phyloP scores from a whole-genome alignment of 2,113 vertebrate genomes.

The Ahaetulla prasina region DNA sequence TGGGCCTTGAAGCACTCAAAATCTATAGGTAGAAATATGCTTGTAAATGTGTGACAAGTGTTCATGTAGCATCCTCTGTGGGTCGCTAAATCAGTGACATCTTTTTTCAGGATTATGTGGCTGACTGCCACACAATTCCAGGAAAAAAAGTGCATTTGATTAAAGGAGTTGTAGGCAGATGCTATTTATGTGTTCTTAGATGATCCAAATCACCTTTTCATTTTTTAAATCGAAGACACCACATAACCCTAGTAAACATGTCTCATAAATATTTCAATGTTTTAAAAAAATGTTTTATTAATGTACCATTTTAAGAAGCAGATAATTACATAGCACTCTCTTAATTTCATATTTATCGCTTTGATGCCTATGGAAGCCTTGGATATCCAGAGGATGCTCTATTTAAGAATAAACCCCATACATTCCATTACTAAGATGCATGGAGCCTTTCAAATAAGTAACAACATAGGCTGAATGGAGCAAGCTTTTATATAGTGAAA shows the following conservation, averaged over 20 bases:
- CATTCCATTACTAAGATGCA: not conserved
- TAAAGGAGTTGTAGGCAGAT: not conserved
- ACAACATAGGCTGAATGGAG: not conserved
- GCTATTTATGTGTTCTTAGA: not conserved
- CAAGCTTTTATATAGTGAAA: not conserved
- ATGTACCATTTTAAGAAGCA: conserved; percentile 13
- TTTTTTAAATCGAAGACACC: not conserved
- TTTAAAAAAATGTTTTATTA: not conserved
- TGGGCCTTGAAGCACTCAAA: not conserved
- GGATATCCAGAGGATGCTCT: not conserved
- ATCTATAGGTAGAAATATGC: not conserved
- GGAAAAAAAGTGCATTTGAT: not conserved
- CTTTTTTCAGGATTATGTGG: not conserved
- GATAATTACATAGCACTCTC: conserved; percentile 22
- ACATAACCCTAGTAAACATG: not conserved
- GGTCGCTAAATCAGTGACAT: not conserved
- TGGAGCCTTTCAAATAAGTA: not conserved
- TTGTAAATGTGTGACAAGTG: not conserved
- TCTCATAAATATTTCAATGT: not conserved
- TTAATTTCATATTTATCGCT: conserved; percentile 1
- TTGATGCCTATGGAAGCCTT: conserved; percentile 15
- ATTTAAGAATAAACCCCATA: not conserved
- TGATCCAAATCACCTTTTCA: not conserved
- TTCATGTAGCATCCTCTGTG: not conserved
- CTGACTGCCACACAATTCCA: not conserved